Conservation (phyloP, 2,797 vertebrate genomes). For the Oreonectes daqikongensis region DNA sequence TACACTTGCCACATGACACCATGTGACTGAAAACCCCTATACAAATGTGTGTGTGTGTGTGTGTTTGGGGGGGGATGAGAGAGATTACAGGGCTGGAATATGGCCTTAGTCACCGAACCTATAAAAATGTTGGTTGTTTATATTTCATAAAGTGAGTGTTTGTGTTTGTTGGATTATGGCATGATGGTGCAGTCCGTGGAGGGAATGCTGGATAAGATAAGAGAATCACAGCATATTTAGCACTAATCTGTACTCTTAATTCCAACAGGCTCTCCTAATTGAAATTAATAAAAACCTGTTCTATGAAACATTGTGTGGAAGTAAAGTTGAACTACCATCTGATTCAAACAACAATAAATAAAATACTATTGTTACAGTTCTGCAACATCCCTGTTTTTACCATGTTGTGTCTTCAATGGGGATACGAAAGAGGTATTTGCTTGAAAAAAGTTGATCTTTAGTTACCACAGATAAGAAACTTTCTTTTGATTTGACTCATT, state of each 20-base stretch:
- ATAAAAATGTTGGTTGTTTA: slow-evolving; percentile 5
- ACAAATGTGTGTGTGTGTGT: background rate
- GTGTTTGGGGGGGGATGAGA: background rate
- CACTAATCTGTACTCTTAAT: slow-evolving; percentile 41
- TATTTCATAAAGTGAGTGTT: slow-evolving; percentile 31
- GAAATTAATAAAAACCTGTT: slow-evolving; percentile 26
- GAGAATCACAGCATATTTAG: slow-evolving; percentile 44
- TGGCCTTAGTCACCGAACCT: background rate
- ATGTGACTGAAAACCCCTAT: slow-evolving; percentile 38
- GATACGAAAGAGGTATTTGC: background rate
- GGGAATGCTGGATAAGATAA: slow-evolving; percentile 34
- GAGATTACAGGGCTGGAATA: background rate
- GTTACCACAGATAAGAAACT: background rate
- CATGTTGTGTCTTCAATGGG: background rate
- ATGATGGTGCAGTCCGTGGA: slow-evolving; percentile 30
- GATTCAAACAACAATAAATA: slow-evolving; percentile 5
- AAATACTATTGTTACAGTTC: background rate
- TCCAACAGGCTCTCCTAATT: slow-evolving; percentile 26
- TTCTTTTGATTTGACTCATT: too few relatives aligned
- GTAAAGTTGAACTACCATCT: slow-evolving; percentile 13
- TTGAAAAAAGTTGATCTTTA: too few relatives aligned
- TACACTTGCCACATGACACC: slow-evolving; percentile 39
- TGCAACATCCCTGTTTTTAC: background rate
- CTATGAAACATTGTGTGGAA: slow-evolving; percentile 15
- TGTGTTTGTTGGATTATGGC: slow-evolving; percentile 11